Percentiles rank a stretch among this genome's conserved stretches.
Conservation (phyloP, 2,888 invertebrate genomes). For the Apamea crenata region DNA sequence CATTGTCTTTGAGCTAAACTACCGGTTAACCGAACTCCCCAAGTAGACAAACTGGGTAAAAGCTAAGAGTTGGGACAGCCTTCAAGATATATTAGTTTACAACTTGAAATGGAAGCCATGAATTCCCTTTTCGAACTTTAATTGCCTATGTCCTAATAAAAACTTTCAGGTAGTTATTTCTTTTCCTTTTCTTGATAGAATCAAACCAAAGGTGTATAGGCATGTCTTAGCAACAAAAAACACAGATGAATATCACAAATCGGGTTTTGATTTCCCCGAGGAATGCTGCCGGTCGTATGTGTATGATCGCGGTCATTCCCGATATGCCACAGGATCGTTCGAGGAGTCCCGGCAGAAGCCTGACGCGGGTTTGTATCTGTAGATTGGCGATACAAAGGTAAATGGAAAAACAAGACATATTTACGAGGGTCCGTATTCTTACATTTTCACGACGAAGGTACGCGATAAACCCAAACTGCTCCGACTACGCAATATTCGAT, state of each 20-base stretch:
- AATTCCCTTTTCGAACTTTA: slow-evolving; percentile 55
- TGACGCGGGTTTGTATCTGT: slow-evolving; percentile 74
- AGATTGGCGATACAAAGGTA: slow-evolving; percentile 76
- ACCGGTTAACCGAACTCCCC: slow-evolving; percentile 62
- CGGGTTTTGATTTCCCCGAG: slow-evolving; percentile 83
- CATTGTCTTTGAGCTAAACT: slow-evolving; percentile 68
- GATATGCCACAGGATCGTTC: slow-evolving; percentile 75
- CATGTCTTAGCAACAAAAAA: slow-evolving; percentile 63
- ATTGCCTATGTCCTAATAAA: slow-evolving; percentile 50
- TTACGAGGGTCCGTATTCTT: slow-evolving; percentile 78
- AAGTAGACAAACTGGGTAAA: slow-evolving; percentile 62
- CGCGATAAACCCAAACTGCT: slow-evolving; percentile 71
- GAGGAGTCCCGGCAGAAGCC: slow-evolving; percentile 76
- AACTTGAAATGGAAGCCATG: slow-evolving; percentile 54
- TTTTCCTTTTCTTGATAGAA: slow-evolving; percentile 13
- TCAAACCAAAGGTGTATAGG: slow-evolving; percentile 34
- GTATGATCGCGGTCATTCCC: slow-evolving; percentile 82
- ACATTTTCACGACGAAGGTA: slow-evolving; percentile 72
- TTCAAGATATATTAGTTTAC: slow-evolving; percentile 65
- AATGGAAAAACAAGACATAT: slow-evolving; percentile 79
- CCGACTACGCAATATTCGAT: slow-evolving; percentile 70
- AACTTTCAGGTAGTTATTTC: slow-evolving; percentile 34
- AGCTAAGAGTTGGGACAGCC: slow-evolving; percentile 53
- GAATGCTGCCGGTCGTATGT: slow-evolving; percentile 70
- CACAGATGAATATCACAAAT: slow-evolving; percentile 78